Percentiles rank a stretch among this genome's conserved stretches.
phyloP scores from a whole-genome alignment of 2,888 invertebrate genomes.

The Hirtodrosophila duncani region DNA sequence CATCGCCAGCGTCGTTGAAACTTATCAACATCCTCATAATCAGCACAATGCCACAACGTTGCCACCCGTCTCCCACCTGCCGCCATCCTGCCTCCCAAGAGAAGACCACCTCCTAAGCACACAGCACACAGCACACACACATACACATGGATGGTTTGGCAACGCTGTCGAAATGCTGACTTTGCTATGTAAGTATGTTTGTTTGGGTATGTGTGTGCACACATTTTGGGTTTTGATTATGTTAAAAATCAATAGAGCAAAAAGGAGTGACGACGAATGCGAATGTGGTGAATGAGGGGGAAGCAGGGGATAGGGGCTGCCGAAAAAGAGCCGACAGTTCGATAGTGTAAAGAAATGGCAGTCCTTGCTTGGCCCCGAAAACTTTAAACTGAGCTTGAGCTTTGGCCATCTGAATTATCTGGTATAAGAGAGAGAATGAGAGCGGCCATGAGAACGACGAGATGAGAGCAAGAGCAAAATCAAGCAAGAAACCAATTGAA shows the following conservation, averaged over 20 bases:
- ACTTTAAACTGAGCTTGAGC: slow-evolving; percentile 13
- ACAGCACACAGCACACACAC: slow-evolving; percentile 10
- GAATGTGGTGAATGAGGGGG: slow-evolving; percentile 5
- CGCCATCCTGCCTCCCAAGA: too few relatives aligned
- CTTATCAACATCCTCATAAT: slow-evolving; percentile 74
- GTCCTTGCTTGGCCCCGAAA: slow-evolving; percentile 3
- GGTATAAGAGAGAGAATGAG: slow-evolving; percentile 2
- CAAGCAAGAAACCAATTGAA: slow-evolving; percentile 40
- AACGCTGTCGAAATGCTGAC: slow-evolving; percentile 19
- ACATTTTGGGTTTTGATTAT: slow-evolving; percentile 73
- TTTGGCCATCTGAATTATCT: background rate
- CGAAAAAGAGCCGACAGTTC: too few relatives aligned
- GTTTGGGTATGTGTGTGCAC: slow-evolving; percentile 42
- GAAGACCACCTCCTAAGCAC: too few relatives aligned
- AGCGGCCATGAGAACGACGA: background rate
- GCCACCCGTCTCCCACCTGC: slow-evolving; percentile 30
- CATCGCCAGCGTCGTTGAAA: slow-evolving; percentile 55
- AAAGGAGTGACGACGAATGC: slow-evolving; percentile 61
- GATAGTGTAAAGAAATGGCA: too few relatives aligned
- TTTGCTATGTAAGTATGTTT: slow-evolving; percentile 17
- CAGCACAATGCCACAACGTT: slow-evolving; percentile 62
- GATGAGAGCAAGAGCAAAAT: slow-evolving; percentile 6
- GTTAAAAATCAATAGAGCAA: slow-evolving; percentile 77
- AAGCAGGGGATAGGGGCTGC: too few relatives aligned
- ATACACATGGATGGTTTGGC: slow-evolving; percentile 9